Conservation (phyloP, 2,888 invertebrate genomes). For the Temnothorax ravouxi region DNA sequence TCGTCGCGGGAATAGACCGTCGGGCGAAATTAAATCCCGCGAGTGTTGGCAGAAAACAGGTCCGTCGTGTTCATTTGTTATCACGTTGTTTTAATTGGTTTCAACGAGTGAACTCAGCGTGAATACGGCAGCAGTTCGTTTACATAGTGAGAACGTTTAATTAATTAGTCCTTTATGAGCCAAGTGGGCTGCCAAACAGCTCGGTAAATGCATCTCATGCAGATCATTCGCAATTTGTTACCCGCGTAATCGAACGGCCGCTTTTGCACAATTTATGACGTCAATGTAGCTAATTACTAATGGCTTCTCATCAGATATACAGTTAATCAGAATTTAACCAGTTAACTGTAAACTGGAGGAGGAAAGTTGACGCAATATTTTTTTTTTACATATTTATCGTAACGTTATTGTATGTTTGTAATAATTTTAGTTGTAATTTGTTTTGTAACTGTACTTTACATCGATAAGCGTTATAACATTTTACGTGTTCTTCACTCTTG, state of each 20-base stretch:
- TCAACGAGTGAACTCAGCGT: slow-evolving; percentile 50
- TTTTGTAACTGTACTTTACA: background rate
- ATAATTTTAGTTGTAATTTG: background rate
- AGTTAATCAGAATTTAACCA: background rate
- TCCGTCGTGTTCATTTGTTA: slow-evolving; percentile 66
- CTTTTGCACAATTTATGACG: background rate
- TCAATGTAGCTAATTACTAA: slow-evolving; percentile 21
- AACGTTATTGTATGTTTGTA: background rate
- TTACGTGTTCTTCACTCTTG: background rate
- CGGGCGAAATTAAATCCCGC: slow-evolving; percentile 63
- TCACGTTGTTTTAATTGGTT: slow-evolving; percentile 67
- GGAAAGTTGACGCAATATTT: background rate
- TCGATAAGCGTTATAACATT: background rate
- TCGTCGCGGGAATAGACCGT: slow-evolving; percentile 22
- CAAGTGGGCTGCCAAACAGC: slow-evolving; percentile 61
- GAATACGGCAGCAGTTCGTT: slow-evolving; percentile 61
- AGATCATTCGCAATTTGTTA: slow-evolving; percentile 46
- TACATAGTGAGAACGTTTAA: slow-evolving; percentile 66
- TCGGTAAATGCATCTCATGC: background rate
- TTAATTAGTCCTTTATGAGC: slow-evolving; percentile 71
- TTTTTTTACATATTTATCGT: background rate
- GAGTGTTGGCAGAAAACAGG: slow-evolving; percentile 59
- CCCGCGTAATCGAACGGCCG: background rate
- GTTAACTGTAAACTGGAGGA: slow-evolving; percentile 13
- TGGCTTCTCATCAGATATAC: background rate